Base-by-base conservation (phyloP, 1,140 invertebrate genomes). In the Lepeophtheirus salmonis region DNA sequence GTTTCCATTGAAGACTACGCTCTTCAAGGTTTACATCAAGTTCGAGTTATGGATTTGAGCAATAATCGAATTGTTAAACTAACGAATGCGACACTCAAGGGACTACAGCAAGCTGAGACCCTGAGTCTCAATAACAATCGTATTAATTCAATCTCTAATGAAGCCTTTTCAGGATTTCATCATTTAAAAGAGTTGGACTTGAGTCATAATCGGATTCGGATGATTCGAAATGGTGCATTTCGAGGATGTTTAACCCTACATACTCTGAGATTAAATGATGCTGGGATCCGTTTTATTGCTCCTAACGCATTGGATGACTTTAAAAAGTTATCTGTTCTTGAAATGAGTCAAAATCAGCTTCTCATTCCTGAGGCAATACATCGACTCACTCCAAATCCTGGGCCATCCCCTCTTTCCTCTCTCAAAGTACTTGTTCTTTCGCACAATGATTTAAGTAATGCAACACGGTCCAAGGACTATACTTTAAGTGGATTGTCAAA, bases 41-140 rank as follows among this genome's bases (percentile, higher is more conserved):
- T 57, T 17, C 22, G 55, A 65, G 86, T 80, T 66, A 73, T 72
- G 18, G 68, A 68, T 64, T 52, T 71, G 14, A 68, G 68, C 20
- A 64, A 65, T 56, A 71, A 71, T 62, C 64, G 64, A 52, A 62
- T 72, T 12, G 66, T 65, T 48, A 68, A 68, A 41, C 61, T 72
- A 20, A 67, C 67, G 22, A 63, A 66, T 18, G 63, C 65, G 51
- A 67, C 66, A 22, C 65, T 70, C 20, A 60, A 41, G 60, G 65
- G 62, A 12, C 60, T 67, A 13, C 50, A 54, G 16, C 60, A 54
- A 60, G 60, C 26, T 59, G 24, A 61, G 25, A 50, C 49, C 18
- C 25, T 89, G 55, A 84, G 88, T 65, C 67, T 88, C 48, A 86
- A 83, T 67, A 77, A 78, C 65, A 89, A 89, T 70, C 52, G 25